Percentiles rank a stretch among this genome's conserved stretches.
These are phyloP conservation scores for Arrhopalites spinosus DNA, from an alignment of 2,888 invertebrate species.

Conservation along the genomic window DNA sequence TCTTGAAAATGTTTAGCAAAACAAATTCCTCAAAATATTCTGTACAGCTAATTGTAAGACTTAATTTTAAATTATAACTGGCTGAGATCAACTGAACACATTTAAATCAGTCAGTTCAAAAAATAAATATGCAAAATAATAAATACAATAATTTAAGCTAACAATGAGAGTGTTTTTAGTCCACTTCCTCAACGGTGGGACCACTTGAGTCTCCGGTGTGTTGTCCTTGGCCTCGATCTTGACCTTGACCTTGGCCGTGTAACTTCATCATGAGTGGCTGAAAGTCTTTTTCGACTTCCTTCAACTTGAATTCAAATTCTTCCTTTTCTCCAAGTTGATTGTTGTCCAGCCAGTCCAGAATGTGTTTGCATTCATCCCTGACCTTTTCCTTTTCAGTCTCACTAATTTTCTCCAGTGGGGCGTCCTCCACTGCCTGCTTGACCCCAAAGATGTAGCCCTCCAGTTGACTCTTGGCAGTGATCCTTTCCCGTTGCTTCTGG, in stretches of 20 bases:
- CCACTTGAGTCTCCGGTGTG: slow-evolving; percentile 60
- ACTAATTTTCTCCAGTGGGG: slow-evolving; percentile 66
- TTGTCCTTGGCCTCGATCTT: slow-evolving; percentile 60
- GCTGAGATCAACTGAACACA: too few species aligned
- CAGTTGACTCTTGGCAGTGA: slow-evolving; percentile 68
- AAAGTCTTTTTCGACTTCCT: slow-evolving; percentile 68
- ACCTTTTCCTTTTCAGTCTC: slow-evolving; percentile 73
- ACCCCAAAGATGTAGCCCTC: slow-evolving; percentile 73
- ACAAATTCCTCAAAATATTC: too few species aligned
- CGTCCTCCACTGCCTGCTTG: slow-evolving; percentile 70
- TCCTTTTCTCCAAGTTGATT: slow-evolving; percentile 78
- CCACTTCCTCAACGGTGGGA: slow-evolving; percentile 67
- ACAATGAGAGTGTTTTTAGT: slow-evolving; percentile 58
- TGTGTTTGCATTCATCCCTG: slow-evolving; percentile 66
- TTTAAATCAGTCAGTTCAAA: too few species aligned
- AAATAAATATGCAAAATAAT: too few species aligned
- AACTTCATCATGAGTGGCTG: slow-evolving; percentile 81
- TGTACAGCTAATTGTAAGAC: too few species aligned
- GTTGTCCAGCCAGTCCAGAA: slow-evolving; percentile 78
- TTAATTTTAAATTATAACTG: too few species aligned
- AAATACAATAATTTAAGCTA: too few species aligned
- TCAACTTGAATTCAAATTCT: slow-evolving; percentile 77
- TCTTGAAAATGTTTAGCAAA: too few species aligned
- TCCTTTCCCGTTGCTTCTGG: slow-evolving; percentile 70
- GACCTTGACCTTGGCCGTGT: slow-evolving; percentile 66